phyloP scores from a whole-genome alignment of 2,113 vertebrate species.

The Seriola aureovittata region DNA sequence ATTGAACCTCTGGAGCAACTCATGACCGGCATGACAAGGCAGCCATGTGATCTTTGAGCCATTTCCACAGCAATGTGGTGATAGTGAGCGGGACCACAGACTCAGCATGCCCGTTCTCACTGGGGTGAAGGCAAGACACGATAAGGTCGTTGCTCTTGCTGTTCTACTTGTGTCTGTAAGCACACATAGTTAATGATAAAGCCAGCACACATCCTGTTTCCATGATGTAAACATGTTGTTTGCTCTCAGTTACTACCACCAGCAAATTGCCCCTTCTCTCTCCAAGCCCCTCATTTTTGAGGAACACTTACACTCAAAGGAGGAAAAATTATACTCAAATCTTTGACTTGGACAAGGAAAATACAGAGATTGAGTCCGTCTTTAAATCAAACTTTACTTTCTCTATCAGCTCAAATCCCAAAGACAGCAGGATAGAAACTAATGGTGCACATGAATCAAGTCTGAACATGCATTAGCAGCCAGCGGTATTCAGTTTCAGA shows the following conservation, averaged over 20 bases:
- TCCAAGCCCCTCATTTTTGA: background rate
- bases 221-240: slow-evolving; percentile 4
- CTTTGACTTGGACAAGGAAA: background rate
- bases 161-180: slow-evolving; percentile 1
- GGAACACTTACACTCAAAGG: background rate
- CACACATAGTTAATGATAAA: slow-evolving; percentile 33
- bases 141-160: slow-evolving; percentile 16
- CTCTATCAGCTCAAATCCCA: slow-evolving; percentile 5
- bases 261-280: background rate
- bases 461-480: slow-evolving; percentile 52
- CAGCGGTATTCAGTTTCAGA: slow-evolving; percentile 60
- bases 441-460: slow-evolving; percentile 43
- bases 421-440: slow-evolving; percentile 23
- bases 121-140: background rate
- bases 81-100: slow-evolving; percentile 10
- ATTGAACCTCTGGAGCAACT: slow-evolving; percentile 51
- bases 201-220: background rate
- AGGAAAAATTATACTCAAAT: background rate
- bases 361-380: background rate
- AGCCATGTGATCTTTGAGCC: slow-evolving; percentile 57
- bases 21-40: slow-evolving; percentile 55
- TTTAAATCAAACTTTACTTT: background rate
- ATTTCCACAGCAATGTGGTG: slow-evolving; percentile 12
- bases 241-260: background rate
- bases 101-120: slow-evolving; percentile 7